Base-by-base conservation (phyloP, 2,888 invertebrate genomes). In the Aproaerema taeniolella region DNA sequence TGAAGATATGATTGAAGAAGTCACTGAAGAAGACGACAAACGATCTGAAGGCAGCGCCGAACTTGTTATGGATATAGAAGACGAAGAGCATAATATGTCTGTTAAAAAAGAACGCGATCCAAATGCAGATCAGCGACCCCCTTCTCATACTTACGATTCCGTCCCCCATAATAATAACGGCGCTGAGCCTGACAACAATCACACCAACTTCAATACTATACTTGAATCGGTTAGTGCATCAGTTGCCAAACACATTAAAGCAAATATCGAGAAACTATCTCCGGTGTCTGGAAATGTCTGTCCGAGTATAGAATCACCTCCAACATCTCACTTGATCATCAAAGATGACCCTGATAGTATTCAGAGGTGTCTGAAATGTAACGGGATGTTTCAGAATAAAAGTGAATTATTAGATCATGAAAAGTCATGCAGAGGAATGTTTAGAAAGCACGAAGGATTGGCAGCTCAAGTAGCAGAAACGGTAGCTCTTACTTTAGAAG, bases 401-500 rank as follows among this genome's bases (percentile, higher is more conserved):
- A 87, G 85, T 29, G 90, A 90, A 45, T 70, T 92, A 41, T 81
- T 92, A 55, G 92, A 93, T 55, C 94, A 94, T 58, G 94, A 94
- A 58, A 93, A 91, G 38, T 67, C 89, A 13, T 90, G 89, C 53
- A 89, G 89, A 13, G 83, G 76, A 50, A 51, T 88, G 42, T 89
- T 90, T 52, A 72, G 89, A 50, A 89, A 90, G 64, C 91, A 91
- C 53, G 93, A 93, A 78, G 91, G 92, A n/a, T 73, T 92, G 46
- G 91, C 92, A n/a, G 93, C 93, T 29, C 93, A 94, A 67, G 86
- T 93, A 32, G 92, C 93, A 50, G 91, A 92, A 61, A 90, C 90
- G 12, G 78, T 90, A 42, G 88, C 88, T 58, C 88, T 80, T 53
- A 90, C 83, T 47, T 53, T 81, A 49, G 87, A 86, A 59, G 79